These are phyloP conservation scores for Habropoda laboriosa DNA, from an alignment of 1,140 invertebrate genomes.

Conservation along the genomic window DNA sequence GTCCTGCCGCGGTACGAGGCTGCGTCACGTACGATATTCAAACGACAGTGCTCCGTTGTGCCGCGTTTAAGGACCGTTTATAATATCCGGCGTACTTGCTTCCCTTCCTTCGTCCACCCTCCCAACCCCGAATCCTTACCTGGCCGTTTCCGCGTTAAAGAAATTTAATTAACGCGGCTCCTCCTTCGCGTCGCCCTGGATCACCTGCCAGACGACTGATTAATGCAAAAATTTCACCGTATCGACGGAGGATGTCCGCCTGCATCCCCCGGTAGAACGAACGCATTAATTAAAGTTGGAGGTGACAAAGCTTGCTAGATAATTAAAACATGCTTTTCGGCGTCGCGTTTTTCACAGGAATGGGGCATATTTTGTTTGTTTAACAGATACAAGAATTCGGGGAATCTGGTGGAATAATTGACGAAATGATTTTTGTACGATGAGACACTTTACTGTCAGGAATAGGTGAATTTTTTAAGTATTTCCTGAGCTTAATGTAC, in stretches of 20 bases:
- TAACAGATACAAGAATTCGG: neutral
- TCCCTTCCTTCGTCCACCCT: neutral
- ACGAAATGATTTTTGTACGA: no score
- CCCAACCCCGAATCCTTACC: neutral
- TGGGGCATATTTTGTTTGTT: no score
- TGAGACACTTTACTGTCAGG: neutral
- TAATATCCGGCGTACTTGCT: conserved; percentile 27
- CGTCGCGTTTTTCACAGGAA: neutral
- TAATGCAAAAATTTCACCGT: conserved; percentile 1
- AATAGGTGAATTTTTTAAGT: no score
- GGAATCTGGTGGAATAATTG: neutral
- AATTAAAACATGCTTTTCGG: conserved; percentile 1
- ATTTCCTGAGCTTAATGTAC: no score
- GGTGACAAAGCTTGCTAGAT: neutral
- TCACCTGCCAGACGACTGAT: neutral
- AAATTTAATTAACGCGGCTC: conserved; percentile 37
- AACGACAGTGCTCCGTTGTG: neutral
- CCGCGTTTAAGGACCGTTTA: conserved; percentile 43
- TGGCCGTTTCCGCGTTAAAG: conserved; percentile 14
- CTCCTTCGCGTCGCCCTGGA: neutral
- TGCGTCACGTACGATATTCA: conserved; percentile 42
- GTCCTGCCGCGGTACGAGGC: neutral
- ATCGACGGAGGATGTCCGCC: neutral
- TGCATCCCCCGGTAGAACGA: no score
- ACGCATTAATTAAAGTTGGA: neutral